Conservation (phyloP, 2,797 vertebrate genomes). For the Chaetodon trifasciatus region DNA sequence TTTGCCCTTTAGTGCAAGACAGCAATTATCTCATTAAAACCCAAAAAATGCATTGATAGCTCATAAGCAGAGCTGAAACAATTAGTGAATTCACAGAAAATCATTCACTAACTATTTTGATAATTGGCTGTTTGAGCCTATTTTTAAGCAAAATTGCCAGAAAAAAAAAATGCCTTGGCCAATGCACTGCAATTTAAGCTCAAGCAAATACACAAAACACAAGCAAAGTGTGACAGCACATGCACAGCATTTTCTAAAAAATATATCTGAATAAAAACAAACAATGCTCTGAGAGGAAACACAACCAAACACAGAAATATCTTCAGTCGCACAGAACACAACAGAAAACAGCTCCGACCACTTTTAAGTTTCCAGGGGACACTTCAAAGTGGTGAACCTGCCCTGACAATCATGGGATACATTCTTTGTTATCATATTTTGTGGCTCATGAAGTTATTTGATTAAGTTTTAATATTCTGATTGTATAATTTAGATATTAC, state of each 20-base stretch:
- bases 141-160: too few relatives aligned
- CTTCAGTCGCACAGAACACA: not conserved
- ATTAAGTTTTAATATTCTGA: not conserved
- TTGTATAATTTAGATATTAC: not conserved
- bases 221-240: too few relatives aligned
- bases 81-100: too few relatives aligned
- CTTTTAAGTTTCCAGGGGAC: not conserved
- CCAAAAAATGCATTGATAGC: not conserved
- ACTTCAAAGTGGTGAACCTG: not conserved
- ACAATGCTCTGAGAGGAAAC: not conserved
- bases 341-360: not conserved
- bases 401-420: not conserved
- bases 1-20: not conserved
- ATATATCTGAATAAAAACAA: not conserved
- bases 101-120: too few relatives aligned
- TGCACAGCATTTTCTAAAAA: not conserved
- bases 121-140: too few relatives aligned
- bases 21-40: not conserved
- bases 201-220: too few relatives aligned
- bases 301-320: too few relatives aligned
- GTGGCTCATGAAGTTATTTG: not conserved
- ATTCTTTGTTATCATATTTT: not conserved
- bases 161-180: too few relatives aligned
- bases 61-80: not conserved
- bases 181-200: too few relatives aligned